Conservation (phyloP, 2,113 vertebrate genomes). For the Notothenia rossii region DNA sequence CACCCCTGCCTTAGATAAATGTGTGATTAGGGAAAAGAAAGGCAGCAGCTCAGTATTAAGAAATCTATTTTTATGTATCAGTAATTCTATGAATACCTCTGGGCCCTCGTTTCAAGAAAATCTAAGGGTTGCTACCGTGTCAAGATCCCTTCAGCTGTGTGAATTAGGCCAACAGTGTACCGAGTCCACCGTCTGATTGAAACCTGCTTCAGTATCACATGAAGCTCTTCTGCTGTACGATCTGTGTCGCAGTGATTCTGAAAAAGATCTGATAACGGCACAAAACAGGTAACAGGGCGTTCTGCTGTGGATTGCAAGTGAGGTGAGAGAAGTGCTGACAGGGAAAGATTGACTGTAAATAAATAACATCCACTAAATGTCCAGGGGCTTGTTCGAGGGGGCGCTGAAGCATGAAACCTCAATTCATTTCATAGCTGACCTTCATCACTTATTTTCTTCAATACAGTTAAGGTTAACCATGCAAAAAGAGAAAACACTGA, state of each 20-base stretch:
- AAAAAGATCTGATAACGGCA: slow-evolving; percentile 21
- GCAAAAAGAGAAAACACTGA: neutral
- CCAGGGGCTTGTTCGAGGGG: slow-evolving; percentile 30
- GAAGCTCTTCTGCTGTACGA: slow-evolving; percentile 3
- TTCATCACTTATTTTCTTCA: slow-evolving; percentile 45
- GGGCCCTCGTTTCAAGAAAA: slow-evolving; percentile 2
- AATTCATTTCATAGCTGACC: slow-evolving; percentile 67
- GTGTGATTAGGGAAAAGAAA: neutral
- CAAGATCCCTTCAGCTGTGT: neutral
- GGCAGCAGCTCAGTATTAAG: neutral
- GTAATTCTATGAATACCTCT: neutral
- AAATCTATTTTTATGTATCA: slow-evolving; percentile 5
- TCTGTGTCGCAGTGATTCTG: slow-evolving; percentile 10
- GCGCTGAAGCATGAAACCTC: slow-evolving; percentile 40
- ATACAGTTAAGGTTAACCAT: slow-evolving; percentile 21
- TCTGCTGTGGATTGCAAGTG: slow-evolving; percentile 22
- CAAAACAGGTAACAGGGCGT: slow-evolving; percentile 5
- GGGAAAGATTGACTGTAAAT: slow-evolving; percentile 48
- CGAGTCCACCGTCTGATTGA: neutral
- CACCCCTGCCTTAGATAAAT: neutral
- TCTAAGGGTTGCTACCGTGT: neutral
- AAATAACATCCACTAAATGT: slow-evolving; percentile 53
- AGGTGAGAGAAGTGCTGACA: slow-evolving; percentile 63
- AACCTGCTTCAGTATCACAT: neutral
- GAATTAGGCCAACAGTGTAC: neutral